Base-by-base conservation (phyloP, 2,113 vertebrate species). In the Alligator sinensis region DNA sequence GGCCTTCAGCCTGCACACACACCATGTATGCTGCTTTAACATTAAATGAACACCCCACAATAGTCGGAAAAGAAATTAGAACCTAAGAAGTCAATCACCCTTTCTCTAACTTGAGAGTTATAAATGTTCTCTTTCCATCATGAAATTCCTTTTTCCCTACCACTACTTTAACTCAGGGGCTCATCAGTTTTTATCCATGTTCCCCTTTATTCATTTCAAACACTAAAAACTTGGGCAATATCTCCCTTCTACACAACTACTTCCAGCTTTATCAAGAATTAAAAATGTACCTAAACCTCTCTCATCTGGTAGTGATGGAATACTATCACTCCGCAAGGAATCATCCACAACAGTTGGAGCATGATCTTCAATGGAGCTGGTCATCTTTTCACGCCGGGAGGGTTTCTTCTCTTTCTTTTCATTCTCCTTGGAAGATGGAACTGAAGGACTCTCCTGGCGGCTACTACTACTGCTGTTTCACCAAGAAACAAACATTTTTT, bases 291-390 rank as follows among this genome's bases (percentile, higher is more conserved):
- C 95, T 96, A 98, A 47, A 97, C 99, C 99, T 98, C 99, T 99
- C 64, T 99, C 99, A 60, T 99, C 98, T 13, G 97, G 96, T 61
- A 98, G 95, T 24, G 98, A 99, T 3, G 97, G 96, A 66, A 99
- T 81, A 62, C 98, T 98, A 81, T 98, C 98, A 58, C 98, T 99
- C 6, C 92, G 98, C 34, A 99, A 75, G 28, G 98, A 99, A 81
- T 99, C 98, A 78, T 99, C 98, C 5, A 91, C 98, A 74, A 96
- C 98, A 9, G 98, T 98, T 54, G 93, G 97, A 94, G 94, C 96
- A 74, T 99, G 98, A 74, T 99, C 99, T 82, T 99, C 99, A 92
- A 99, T 92, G 86, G 97, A 98, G 96, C 95, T 98, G 75, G 89
- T 96, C 62, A 61, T 91, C 94, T 98, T 98, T 61, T 96, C 97